Evolutionary conservation across 2,797 vertebrate species (phyloP).

Genomic region (Micromesistius poutassou): DNA sequence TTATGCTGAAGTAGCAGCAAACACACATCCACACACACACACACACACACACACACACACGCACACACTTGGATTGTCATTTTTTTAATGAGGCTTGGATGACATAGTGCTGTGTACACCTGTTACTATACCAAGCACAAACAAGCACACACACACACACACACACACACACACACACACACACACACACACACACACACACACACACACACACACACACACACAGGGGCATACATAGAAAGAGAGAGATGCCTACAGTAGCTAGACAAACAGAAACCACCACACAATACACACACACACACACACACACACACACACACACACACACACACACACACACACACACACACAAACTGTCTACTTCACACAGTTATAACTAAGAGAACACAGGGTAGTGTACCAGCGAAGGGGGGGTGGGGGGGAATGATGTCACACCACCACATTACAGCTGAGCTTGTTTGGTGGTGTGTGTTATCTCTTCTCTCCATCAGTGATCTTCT

Average conservation of each 20-base stretch:
- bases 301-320: constrained; percentile 2
- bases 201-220: constrained; percentile 3
- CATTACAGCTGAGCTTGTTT: neutral
- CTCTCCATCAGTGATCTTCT: neutral
- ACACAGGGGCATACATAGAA: neutral
- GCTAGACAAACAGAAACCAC: neutral
- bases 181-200: constrained; percentile 1
- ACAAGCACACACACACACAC: too few relatives aligned
- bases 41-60: neutral
- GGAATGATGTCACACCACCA: neutral
- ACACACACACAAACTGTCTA: neutral
- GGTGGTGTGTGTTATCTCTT: neutral
- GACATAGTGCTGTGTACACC: constrained; percentile 7
- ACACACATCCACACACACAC: neutral
- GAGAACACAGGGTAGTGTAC: neutral
- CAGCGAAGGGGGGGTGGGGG: too few relatives aligned
- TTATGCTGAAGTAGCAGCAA: neutral
- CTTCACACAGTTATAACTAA: too few relatives aligned
- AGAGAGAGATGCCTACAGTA: neutral
- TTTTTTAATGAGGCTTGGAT: neutral
- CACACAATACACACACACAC: neutral
- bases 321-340: neutral
- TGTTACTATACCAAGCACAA: neutral
- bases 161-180: too few relatives aligned
- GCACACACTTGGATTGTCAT: neutral